phyloP scores from a whole-genome alignment of 92 coral and sea anemone species.

The Umimayanthus kanabou region DNA sequence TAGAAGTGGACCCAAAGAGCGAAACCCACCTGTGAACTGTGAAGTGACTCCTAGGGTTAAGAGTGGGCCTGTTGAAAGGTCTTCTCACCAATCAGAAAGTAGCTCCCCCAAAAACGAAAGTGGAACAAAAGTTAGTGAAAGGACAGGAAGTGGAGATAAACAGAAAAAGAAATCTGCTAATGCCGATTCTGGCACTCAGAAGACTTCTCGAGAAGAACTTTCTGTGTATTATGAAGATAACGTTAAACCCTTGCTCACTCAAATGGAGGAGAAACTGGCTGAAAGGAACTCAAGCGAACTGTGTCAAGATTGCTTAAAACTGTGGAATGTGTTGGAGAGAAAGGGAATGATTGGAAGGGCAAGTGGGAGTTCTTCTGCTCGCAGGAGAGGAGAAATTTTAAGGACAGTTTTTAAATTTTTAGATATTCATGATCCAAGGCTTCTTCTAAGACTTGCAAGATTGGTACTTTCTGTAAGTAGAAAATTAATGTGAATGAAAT shows the following conservation, averaged over 20 bases:
- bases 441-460: slow-evolving; percentile 86
- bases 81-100: slow-evolving; percentile 27
- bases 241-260: slow-evolving; percentile 81
- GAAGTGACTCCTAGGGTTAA: slow-evolving; percentile 52
- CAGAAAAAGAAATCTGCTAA: slow-evolving; percentile 54
- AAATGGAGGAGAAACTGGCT: slow-evolving; percentile 82
- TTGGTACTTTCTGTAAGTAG: slow-evolving; percentile 85
- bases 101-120: slow-evolving; percentile 49
- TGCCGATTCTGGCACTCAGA: slow-evolving; percentile 50
- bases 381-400: slow-evolving; percentile 88
- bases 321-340: slow-evolving; percentile 73
- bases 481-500: not conserved
- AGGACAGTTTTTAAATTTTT: slow-evolving; percentile 90
- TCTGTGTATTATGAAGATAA: slow-evolving; percentile 73
- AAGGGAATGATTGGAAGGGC: slow-evolving; percentile 83
- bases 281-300: slow-evolving; percentile 65
- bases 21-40: slow-evolving; percentile 59
- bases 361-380: slow-evolving; percentile 78
- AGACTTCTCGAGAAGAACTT: slow-evolving; percentile 71
- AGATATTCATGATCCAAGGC: slow-evolving; percentile 84
- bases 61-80: slow-evolving; percentile 61
- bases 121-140: slow-evolving; percentile 51
- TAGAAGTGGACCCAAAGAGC: slow-evolving; percentile 91
- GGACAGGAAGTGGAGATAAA: slow-evolving; percentile 69
- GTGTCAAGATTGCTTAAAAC: slow-evolving; percentile 84